Evolutionary conservation across 2,888 invertebrate genomes (phyloP).

Genomic region (Diadromus collaris): DNA sequence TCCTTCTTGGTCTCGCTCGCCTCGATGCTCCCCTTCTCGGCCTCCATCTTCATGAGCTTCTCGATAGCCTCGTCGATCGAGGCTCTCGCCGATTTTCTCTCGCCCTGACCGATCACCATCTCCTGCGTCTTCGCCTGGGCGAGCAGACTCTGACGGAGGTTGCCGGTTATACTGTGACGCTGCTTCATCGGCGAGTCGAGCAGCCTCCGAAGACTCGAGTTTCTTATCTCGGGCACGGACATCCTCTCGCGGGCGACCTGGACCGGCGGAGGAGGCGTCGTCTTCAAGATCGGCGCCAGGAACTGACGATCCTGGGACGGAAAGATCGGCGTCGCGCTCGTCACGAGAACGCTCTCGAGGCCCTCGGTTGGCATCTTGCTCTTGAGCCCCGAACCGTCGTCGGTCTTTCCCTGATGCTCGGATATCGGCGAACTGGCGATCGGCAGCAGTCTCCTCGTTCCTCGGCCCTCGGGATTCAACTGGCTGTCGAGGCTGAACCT

Average conservation of each 20-base stretch:
- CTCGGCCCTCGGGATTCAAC: conserved; percentile 68
- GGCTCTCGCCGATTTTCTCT: conserved; percentile 37
- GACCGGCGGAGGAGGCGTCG: conserved; percentile 45
- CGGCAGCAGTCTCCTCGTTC: conserved; percentile 71
- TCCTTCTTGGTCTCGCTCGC: conserved; percentile 46
- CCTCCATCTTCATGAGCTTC: conserved; percentile 61
- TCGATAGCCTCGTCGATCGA: conserved; percentile 59
- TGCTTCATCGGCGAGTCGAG: conserved; percentile 76
- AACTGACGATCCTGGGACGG: conserved; percentile 69
- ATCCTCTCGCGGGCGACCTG: conserved; percentile 70
- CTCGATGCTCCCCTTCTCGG: conserved; percentile 53
- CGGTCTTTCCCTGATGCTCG: conserved; percentile 68
- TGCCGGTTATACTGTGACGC: conserved; percentile 76
- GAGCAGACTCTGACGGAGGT: conserved; percentile 67
- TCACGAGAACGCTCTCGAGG: conserved; percentile 72
- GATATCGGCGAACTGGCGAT: conserved; percentile 77
- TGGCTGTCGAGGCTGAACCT: conserved; percentile 76
- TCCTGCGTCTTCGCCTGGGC: conserved; percentile 61
- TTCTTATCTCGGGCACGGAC: conserved; percentile 77
- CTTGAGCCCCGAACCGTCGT: conserved; percentile 44
- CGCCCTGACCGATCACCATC: conserved; percentile 50
- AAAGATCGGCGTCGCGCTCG: conserved; percentile 74
- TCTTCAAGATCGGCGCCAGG: conserved; percentile 63
- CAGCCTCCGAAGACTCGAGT: conserved; percentile 74
- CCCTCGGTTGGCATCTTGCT: conserved; percentile 66